Evolutionary conservation across 2,888 invertebrate species (phyloP).

Genomic region (Linyphia triangularis): DNA sequence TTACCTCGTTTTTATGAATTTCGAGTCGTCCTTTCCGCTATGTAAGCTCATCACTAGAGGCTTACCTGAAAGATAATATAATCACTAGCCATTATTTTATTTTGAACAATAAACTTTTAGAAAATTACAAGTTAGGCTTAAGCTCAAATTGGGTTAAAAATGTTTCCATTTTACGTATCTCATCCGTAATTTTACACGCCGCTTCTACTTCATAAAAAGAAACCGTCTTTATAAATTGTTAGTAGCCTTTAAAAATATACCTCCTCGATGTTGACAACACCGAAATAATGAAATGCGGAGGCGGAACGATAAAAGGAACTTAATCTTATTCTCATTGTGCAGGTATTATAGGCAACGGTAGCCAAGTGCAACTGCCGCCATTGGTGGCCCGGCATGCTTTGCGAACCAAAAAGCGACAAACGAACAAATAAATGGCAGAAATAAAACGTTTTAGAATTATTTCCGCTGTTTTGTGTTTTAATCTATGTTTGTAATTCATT

Average conservation of each 20-base stretch:
- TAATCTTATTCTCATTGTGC: constrained; percentile 23
- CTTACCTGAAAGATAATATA: not conserved
- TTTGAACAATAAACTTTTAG: no score
- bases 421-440: no score
- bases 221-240: not conserved
- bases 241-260: not conserved
- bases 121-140: not conserved
- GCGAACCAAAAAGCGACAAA: not conserved
- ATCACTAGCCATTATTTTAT: not conserved
- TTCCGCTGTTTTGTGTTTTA: not conserved
- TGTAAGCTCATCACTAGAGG: not conserved
- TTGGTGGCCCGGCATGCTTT: constrained; percentile 14
- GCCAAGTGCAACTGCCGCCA: not conserved
- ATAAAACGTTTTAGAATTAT: not conserved
- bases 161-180: not conserved
- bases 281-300: constrained; percentile 11
- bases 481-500: not conserved
- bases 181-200: not conserved
- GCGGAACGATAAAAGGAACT: constrained; percentile 3
- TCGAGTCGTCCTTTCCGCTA: not conserved
- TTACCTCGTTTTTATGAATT: no score
- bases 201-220: not conserved
- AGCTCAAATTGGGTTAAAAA: not conserved
- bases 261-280: not conserved
- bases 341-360: constrained; percentile 28